These are phyloP conservation scores for Mesocricetus auratus DNA, from an alignment of 2,113 vertebrate genomes.

Conservation along the genomic window DNA sequence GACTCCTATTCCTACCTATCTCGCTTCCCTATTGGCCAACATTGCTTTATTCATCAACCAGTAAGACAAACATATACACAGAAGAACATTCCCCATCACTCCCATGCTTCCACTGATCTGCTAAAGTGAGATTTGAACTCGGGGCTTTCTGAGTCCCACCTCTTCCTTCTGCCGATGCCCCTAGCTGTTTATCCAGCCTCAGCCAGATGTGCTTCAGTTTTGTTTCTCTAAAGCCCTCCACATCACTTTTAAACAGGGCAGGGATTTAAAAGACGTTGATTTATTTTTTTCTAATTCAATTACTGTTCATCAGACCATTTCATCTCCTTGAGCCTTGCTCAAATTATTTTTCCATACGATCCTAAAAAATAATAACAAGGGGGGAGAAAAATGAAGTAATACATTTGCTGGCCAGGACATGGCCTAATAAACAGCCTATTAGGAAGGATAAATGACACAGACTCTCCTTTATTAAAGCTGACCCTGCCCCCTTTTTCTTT, in stretches of 20 bases:
- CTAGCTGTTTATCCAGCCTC: background rate
- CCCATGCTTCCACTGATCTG: background rate
- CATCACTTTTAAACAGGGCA: conserved; percentile 9
- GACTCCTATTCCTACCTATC: too few relatives aligned
- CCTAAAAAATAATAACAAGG: conserved; percentile 25
- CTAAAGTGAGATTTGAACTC: conserved; percentile 16
- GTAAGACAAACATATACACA: too few relatives aligned
- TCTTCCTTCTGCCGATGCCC: background rate
- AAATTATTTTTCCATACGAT: conserved; percentile 61
- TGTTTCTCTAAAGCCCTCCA: conserved; percentile 42
- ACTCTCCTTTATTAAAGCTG: background rate
- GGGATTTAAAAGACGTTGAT: conserved; percentile 30
- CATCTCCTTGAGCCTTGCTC: conserved; percentile 48
- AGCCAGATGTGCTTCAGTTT: background rate
- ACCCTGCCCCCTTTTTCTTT: background rate
- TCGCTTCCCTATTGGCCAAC: too few relatives aligned
- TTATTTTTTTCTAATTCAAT: conserved; percentile 70
- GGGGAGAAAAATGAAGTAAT: conserved; percentile 32
- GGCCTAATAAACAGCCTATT: conserved; percentile 22
- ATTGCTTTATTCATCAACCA: too few relatives aligned
- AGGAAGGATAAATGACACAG: background rate
- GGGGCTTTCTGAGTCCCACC: background rate
- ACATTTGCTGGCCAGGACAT: background rate
- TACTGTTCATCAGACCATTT: conserved; percentile 56
- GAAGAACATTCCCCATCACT: background rate